Evolutionary conservation across 92 coral and sea anemone genomes (phyloP).

Genomic region (Desmophyllum pertusum): DNA sequence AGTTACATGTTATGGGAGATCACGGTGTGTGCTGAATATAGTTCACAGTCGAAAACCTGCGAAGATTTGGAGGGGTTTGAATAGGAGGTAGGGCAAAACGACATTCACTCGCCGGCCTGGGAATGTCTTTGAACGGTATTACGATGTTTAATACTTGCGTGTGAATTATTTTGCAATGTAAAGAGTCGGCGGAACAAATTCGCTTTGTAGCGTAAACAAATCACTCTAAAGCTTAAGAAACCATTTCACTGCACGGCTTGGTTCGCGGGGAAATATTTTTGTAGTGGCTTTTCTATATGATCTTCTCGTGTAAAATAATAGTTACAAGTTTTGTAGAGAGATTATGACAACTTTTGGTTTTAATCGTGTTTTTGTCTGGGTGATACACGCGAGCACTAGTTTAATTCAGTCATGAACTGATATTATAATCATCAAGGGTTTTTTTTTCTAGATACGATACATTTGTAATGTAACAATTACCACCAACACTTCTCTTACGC

Average conservation of each 20-base stretch:
- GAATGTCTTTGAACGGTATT: neutral
- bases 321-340: conserved; percentile 3
- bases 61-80: neutral
- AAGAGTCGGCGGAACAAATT: too few species aligned
- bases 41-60: neutral
- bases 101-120: neutral
- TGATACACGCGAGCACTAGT: neutral
- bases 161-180: neutral
- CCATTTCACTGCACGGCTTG: neutral
- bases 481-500: too few species aligned
- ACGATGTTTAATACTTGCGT: neutral
- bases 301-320: conserved; percentile 22
- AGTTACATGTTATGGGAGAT: neutral
- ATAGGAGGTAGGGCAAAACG: neutral
- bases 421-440: too few species aligned
- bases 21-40: neutral
- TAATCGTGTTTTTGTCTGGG: conserved; percentile 43
- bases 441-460: neutral
- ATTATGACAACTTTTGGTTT: neutral
- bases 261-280: conserved; percentile 13
- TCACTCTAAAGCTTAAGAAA: neutral
- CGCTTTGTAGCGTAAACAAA: conserved; percentile 20
- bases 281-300: conserved; percentile 3
- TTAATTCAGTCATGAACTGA: neutral
- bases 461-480: neutral